Percentiles rank a stretch among this genome's conserved stretches.
These are phyloP conservation scores for Miltochrista miniata DNA, from an alignment of 2,888 invertebrate genomes.

Conservation along the genomic window DNA sequence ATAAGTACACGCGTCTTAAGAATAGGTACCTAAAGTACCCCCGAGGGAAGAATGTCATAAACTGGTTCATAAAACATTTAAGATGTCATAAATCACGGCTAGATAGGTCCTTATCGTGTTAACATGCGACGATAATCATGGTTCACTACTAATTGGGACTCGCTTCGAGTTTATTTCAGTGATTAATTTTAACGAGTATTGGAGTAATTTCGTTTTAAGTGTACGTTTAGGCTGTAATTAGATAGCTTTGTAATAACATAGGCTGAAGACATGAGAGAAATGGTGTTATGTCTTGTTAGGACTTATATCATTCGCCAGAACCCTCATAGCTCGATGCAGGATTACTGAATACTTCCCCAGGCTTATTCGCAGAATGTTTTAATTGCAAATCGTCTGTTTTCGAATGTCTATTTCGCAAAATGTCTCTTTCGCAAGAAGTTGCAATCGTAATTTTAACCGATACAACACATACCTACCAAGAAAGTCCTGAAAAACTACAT, in stretches of 20 bases:
- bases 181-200: conserved; percentile 24
- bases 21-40: conserved; percentile 2
- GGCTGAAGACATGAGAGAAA: not conserved
- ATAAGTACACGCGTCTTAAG: too few species aligned
- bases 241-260: not conserved
- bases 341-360: too few species aligned
- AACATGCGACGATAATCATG: conserved; percentile 14
- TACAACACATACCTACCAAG: too few species aligned
- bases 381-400: too few species aligned
- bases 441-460: too few species aligned
- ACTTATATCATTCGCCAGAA: not conserved
- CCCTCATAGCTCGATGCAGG: too few species aligned
- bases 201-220: conserved; percentile 24
- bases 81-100: conserved; percentile 9
- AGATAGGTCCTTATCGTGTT: conserved; percentile 9
- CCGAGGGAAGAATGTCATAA: not conserved
- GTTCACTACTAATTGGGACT: conserved; percentile 17
- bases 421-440: too few species aligned
- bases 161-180: conserved; percentile 14
- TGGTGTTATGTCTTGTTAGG: not conserved
- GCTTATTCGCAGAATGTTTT: too few species aligned
- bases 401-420: too few species aligned
- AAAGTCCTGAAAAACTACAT: too few species aligned
- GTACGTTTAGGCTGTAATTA: conserved; percentile 19
- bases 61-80: conserved; percentile 7